phyloP scores from a whole-genome alignment of 1,140 invertebrate genomes.

The Chymomyza costata region DNA sequence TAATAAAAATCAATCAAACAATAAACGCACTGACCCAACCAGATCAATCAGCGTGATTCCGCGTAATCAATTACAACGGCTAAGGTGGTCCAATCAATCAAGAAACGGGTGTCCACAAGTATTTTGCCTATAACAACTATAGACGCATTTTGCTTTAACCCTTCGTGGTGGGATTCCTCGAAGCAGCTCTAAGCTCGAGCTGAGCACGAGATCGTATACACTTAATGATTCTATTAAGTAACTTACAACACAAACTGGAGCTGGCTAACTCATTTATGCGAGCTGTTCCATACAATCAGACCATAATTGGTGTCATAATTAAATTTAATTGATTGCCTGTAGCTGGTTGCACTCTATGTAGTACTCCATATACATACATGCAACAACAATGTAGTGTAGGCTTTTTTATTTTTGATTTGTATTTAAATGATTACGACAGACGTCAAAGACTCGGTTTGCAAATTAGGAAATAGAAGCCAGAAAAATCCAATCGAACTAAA shows the following conservation, averaged over 20 bases:
- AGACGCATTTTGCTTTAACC: slow-evolving; percentile 20
- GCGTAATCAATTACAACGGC: slow-evolving; percentile 17
- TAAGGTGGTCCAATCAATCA: slow-evolving; percentile 18
- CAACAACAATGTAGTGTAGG: too few species aligned
- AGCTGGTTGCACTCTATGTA: slow-evolving; percentile 12
- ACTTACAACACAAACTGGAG: slow-evolving; percentile 31
- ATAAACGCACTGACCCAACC: too few species aligned
- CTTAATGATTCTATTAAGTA: slow-evolving; percentile 70
- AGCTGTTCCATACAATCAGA: slow-evolving; percentile 46
- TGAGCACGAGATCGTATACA: slow-evolving; percentile 14
- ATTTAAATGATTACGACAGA: neutral
- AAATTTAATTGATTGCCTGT: slow-evolving; percentile 67
- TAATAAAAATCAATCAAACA: too few species aligned
- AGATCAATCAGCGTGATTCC: slow-evolving; percentile 34
- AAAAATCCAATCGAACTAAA: neutral
- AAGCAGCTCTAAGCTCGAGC: slow-evolving; percentile 17
- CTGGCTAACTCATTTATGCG: slow-evolving; percentile 28
- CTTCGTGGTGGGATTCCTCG: slow-evolving; percentile 40
- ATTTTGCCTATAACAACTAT: slow-evolving; percentile 44
- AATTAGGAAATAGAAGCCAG: slow-evolving; percentile 47
- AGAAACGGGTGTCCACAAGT: slow-evolving; percentile 36
- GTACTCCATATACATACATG: too few species aligned
- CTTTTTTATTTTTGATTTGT: neutral
- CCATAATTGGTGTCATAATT: slow-evolving; percentile 72
- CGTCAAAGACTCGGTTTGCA: slow-evolving; percentile 39